Percentiles rank a stretch among this genome's conserved stretches.
Evolutionary conservation across 1,140 invertebrate genomes (phyloP).

Genomic region (Octopus sinensis): DNA sequence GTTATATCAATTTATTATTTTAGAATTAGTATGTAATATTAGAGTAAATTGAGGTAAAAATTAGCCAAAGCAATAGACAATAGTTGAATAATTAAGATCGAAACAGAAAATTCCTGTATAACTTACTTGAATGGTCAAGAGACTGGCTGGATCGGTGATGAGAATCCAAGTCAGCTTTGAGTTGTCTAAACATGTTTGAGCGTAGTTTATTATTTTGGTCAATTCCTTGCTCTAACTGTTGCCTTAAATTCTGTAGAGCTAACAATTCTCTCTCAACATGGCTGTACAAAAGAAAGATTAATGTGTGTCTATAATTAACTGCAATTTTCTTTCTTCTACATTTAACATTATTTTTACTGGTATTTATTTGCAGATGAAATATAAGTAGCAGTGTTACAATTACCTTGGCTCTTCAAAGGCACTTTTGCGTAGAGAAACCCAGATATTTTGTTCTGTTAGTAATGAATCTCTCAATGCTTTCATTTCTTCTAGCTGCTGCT

Average conservation of each 20-base stretch:
- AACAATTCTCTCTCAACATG: slow-evolving; percentile 27
- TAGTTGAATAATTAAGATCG: no score
- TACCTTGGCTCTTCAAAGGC: neutral
- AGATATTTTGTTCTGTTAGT: slow-evolving; percentile 24
- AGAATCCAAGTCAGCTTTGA: neutral
- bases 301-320: no score
- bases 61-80: no score
- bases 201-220: slow-evolving; percentile 34
- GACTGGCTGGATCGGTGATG: neutral
- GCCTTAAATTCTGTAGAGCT: slow-evolving; percentile 30
- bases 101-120: no score
- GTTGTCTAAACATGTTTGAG: neutral
- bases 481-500: slow-evolving; percentile 31
- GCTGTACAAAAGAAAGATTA: neutral
- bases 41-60: no score
- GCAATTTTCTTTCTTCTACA: no score
- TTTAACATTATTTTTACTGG: no score
- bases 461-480: slow-evolving; percentile 25
- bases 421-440: neutral
- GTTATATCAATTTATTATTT: no score
- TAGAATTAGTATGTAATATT: no score
- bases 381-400: no score
- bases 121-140: slow-evolving; percentile 9
- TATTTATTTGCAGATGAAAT: no score
- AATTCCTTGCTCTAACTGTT: slow-evolving; percentile 35